A percentile compares a stretch with the other conserved stretches of the same genome.
phyloP scores from a whole-genome alignment of 1,140 invertebrate species.

The Chironomus tepperi region DNA sequence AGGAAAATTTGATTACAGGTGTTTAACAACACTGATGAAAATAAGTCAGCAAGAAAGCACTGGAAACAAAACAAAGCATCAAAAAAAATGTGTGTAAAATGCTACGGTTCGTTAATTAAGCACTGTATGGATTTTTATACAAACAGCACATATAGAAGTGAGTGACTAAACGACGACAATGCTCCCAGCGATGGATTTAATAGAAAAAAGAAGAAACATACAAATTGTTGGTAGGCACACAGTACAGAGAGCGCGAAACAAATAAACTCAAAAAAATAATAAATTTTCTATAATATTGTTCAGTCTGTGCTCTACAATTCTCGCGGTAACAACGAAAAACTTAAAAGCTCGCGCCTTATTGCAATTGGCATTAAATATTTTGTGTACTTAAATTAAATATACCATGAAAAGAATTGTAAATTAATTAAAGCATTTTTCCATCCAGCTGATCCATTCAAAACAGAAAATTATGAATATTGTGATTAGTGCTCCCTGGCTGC shows the following conservation, averaged over 20 bases:
- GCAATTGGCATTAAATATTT: neutral
- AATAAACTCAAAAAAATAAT: neutral
- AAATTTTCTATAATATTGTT: neutral
- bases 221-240: neutral
- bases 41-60: too few relatives aligned
- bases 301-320: neutral
- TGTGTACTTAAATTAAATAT: neutral
- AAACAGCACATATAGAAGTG: too few relatives aligned
- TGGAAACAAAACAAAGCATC: too few relatives aligned
- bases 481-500: too few relatives aligned
- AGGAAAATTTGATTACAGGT: too few relatives aligned
- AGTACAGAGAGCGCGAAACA: neutral
- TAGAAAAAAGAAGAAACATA: neutral
- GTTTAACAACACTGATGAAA: too few relatives aligned
- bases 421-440: neutral
- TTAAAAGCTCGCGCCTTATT: neutral
- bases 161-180: constrained; percentile 2
- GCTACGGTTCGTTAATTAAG: neutral
- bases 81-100: neutral
- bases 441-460: neutral
- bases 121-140: neutral
- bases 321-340: neutral
- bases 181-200: neutral
- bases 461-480: too few relatives aligned
- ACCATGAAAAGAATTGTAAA: constrained; percentile 6